Evolutionary conservation across 64 coral and sea anemone genomes (phyloP), one percentile per base, ranked within the genome.

Genomic region (Orbicella faveolata): DNA sequence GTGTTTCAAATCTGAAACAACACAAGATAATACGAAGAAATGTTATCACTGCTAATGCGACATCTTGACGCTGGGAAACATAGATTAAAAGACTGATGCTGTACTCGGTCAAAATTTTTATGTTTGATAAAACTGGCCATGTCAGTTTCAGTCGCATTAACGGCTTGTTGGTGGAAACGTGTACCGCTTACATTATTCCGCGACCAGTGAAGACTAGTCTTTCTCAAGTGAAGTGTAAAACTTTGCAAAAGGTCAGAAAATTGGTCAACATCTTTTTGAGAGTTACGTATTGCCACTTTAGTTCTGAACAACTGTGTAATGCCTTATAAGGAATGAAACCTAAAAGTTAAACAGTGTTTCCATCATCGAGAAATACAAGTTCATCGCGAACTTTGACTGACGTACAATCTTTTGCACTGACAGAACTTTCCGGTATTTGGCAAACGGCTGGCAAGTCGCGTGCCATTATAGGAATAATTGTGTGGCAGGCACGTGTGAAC

Each of bases 361-460:
- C 54, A 14, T 57, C 54, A 57, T 9, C 39, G 2, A 11, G 9
- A 57, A 11, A 57, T 57, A 9, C 54, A 14, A 57, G 54, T 57
- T 57, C 7, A 57, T 57, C 54, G 54, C 8, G 54, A 57, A 69
- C 20, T 25, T 25, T 67, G 5, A 67, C 64, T 67, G 5, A 67
- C 64, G 39, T 67, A 1, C 14, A 67, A 34, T 26, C 53, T 34
- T 11, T 25, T 30, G 1, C 14, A 34, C 78, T 41, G 19, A 34
- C 52, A 61, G 78, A 80, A 80, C 78, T 61, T 84, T 39, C 59
- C 61, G 81, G 67, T 52, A 23, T 84, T 37, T 21, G 48, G 39
- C 21, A 51, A 19, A 36, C 9, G 35, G 19, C 8, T 67, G 35
- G 33, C 39, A 20, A 65, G 82, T 84, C 82, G 82, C 82, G 82